Base-by-base conservation (phyloP, 2,888 invertebrate species). In the Tyria jacobaeae region DNA sequence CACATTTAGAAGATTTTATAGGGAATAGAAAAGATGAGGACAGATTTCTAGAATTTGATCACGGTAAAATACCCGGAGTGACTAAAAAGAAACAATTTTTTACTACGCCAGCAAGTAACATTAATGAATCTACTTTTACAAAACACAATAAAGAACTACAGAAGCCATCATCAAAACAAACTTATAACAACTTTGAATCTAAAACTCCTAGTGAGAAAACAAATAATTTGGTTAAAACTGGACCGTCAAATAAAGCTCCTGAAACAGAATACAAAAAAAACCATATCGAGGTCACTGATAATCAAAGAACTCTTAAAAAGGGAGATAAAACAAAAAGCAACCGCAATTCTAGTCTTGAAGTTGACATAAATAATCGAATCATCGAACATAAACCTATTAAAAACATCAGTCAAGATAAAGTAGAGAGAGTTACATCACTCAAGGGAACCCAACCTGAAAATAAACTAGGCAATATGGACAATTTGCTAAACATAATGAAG, bases 401-500 rank as follows among this genome's bases (percentile, higher is more conserved):
- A 56, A 56, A 57, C 35, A 0, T 7, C 10, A n/a, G 12, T 21
- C 37, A 44, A 34, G 34, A 35, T 7, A 60, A 51, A 4, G 12
- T 50, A 35, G 48, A 66, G 1, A 44, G 35, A 15, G 27, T 9
- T 24, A 15, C 25, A 21, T 3, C 24, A 47, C n/a, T n/a, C n/a
- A 35, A 37, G 21, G 24, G 1, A 37, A 61, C 15, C 2, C 61
- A 59, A 57, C 50, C 39, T 7, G 48, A 62, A 9, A 60, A 51
- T 7, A 62, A 88, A 75, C 68, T 60, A 0, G 85, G 84, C 39
- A 79, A 85, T 21, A 77, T 90, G 66, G 85, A 88, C 49, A 85
- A 82, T 39, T 61, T 94, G 37, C 61, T 88, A 59, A 90, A 87
- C 56, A 81, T 92, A 41, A 73, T 93, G 65, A 89, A 85, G 78